Conservation (phyloP, 2,888 invertebrate genomes). For the Apamea epomidion region DNA sequence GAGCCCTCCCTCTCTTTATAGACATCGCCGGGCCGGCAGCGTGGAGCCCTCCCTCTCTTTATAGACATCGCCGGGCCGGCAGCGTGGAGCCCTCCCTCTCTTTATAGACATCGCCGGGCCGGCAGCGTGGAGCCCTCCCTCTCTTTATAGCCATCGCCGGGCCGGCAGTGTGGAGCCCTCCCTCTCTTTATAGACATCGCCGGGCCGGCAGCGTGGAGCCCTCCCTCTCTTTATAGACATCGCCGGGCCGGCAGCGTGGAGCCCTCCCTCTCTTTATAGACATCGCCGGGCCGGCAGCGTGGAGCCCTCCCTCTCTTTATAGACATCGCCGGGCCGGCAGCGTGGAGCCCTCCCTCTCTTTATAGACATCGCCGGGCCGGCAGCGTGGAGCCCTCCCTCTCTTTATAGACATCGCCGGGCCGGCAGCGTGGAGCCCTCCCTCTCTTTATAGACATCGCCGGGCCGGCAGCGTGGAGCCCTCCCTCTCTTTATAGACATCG, state of each 20-base stretch:
- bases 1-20: not conserved
- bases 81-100: not conserved
- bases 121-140: not conserved
- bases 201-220: not conserved
- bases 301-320: not conserved
- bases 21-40: not conserved
- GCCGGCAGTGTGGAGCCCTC: not conserved
- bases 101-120: not conserved
- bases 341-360: not conserved
- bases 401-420: not conserved
- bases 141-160: not conserved
- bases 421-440: not conserved
- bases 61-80: not conserved
- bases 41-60: not conserved
- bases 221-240: not conserved
- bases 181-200: not conserved
- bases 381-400: not conserved
- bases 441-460: not conserved
- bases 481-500: not conserved
- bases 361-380: not conserved
- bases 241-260: not conserved
- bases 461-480: not conserved
- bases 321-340: not conserved
- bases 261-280: not conserved
- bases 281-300: not conserved